Conservation (phyloP, 2,113 vertebrate species). For the Xenopus borealis region DNA sequence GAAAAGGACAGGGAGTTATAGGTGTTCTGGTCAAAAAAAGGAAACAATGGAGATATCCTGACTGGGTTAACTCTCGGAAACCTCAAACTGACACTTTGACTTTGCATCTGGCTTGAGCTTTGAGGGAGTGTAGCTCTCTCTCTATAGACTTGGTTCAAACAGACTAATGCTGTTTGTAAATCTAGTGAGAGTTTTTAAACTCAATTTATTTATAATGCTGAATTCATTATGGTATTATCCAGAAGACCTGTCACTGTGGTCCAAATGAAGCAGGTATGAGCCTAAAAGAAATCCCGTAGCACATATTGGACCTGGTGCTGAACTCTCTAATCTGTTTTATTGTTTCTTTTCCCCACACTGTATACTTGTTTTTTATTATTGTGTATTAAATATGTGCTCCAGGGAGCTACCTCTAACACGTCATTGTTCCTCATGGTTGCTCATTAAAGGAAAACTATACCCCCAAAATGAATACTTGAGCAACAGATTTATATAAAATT, state of each 20-base stretch:
- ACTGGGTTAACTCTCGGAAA: conserved; percentile 11
- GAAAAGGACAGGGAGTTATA: conserved; percentile 48
- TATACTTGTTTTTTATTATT: background rate
- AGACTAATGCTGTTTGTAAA: conserved; percentile 3
- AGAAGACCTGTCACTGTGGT: background rate
- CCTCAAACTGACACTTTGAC: background rate
- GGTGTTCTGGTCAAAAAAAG: conserved; percentile 12
- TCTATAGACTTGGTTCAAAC: background rate
- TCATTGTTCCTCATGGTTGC: background rate
- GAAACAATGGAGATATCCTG: conserved; percentile 19
- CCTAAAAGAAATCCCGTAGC: too few relatives aligned
- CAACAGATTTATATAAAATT: too few relatives aligned
- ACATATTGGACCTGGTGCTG: background rate
- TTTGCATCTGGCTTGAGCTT: background rate
- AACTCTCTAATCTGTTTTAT: background rate
- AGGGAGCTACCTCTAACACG: background rate
- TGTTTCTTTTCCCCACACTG: background rate
- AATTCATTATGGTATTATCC: conserved; percentile 6
- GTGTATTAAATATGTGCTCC: conserved; percentile 7
- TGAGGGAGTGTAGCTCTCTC: too few relatives aligned
- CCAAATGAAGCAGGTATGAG: background rate
- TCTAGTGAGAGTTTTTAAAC: conserved; percentile 9
- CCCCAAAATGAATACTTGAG: too few relatives aligned
- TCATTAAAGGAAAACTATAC: too few relatives aligned
- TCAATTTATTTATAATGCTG: conserved; percentile 36